Evolutionary conservation across 2,888 invertebrate species (phyloP).

Genomic region (Ormyrus thymus): DNA sequence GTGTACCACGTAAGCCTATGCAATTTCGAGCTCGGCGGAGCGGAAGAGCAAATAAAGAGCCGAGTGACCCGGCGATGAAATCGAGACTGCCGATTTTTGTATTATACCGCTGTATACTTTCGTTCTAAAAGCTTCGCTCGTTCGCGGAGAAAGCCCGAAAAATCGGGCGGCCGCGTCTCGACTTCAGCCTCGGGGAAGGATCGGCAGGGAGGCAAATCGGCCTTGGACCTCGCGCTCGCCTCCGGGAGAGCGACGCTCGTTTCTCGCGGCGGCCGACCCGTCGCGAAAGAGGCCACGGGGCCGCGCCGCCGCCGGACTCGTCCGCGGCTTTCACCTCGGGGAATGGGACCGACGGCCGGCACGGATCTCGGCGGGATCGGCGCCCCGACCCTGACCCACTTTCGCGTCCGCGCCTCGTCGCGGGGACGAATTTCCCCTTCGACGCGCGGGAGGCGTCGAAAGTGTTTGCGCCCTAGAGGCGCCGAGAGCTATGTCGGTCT

Average conservation of each 20-base stretch:
- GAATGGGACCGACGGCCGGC: not conserved
- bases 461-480: slow-evolving; percentile 59
- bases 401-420: slow-evolving; percentile 6
- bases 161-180: too few relatives aligned
- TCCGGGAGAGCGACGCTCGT: not conserved
- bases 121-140: too few relatives aligned
- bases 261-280: not conserved
- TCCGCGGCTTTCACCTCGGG: slow-evolving; percentile 65
- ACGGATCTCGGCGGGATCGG: slow-evolving; percentile 45
- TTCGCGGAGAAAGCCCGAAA: too few relatives aligned
- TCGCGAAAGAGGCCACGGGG: slow-evolving; percentile 47
- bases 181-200: too few relatives aligned
- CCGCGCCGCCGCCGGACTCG: slow-evolving; percentile 46
- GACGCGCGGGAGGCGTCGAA: slow-evolving; percentile 58
- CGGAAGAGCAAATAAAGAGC: not conserved
- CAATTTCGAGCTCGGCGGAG: slow-evolving; percentile 9
- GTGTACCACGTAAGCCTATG: too few relatives aligned
- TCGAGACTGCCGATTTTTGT: too few relatives aligned
- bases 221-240: slow-evolving; percentile 42
- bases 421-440: slow-evolving; percentile 37
- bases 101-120: too few relatives aligned
- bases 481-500: slow-evolving; percentile 64
- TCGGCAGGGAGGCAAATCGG: not conserved
- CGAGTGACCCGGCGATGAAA: too few relatives aligned
- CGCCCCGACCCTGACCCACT: slow-evolving; percentile 69